Evolutionary conservation across 2,113 vertebrate genomes (phyloP).

Genomic region (Pavo muticus): DNA sequence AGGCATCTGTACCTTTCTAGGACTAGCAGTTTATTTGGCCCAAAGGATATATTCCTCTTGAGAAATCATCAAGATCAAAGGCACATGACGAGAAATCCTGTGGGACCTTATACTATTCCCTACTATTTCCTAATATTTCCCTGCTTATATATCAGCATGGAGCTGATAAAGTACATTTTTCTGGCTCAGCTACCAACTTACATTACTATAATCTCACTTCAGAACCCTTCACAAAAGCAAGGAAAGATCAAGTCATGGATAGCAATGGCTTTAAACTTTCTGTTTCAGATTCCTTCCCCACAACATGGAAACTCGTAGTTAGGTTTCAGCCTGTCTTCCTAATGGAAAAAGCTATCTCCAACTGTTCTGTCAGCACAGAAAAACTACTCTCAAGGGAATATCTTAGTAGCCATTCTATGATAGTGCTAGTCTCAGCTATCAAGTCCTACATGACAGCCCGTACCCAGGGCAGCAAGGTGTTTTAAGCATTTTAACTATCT

Average conservation of each 20-base stretch:
- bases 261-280: not conserved
- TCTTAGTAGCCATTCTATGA: not conserved
- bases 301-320: no score
- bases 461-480: not conserved
- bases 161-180: not conserved
- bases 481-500: not conserved
- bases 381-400: not conserved
- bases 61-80: not conserved
- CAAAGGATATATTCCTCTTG: not conserved
- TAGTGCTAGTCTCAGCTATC: not conserved
- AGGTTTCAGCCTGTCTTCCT: no score
- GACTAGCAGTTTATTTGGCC: not conserved
- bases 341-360: no score
- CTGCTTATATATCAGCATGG: not conserved
- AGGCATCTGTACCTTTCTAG: not conserved
- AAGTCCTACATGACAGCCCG: not conserved
- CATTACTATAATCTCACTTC: not conserved
- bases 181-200: not conserved
- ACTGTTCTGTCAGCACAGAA: not conserved
- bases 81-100: not conserved
- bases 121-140: not conserved
- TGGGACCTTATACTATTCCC: not conserved
- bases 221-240: not conserved
- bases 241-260: not conserved
- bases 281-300: not conserved